These are phyloP conservation scores for Plectus sambesii DNA, from an alignment of 1,140 invertebrate species.

Conservation along the genomic window DNA sequence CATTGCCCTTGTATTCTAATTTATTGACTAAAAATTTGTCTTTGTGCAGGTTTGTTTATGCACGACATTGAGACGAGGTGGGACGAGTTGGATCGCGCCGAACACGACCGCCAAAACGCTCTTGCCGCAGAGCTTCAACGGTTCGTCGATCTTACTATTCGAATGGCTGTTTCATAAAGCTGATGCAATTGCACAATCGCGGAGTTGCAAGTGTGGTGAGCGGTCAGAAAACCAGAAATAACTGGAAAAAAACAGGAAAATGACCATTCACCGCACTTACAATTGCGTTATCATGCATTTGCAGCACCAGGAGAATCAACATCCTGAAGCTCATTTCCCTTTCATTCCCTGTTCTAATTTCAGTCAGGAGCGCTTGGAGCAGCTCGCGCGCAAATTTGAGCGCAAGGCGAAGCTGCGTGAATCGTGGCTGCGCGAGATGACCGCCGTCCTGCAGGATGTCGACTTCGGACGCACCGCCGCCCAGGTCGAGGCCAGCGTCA, in stretches of 20 bases:
- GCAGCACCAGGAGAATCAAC: conserved; percentile 7
- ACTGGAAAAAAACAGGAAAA: no score
- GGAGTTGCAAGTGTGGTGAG: no score
- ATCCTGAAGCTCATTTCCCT: not conserved
- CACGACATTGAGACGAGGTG: conserved; percentile 86
- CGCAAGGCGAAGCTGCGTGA: conserved; percentile 78
- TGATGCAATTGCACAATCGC: no score
- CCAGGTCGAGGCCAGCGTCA: conserved; percentile 89
- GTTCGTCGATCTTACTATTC: conserved; percentile 14
- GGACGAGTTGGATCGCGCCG: conserved; percentile 79
- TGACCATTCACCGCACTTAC: no score
- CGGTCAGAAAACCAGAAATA: no score
- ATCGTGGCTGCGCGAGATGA: conserved; percentile 94
- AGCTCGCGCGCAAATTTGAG: conserved; percentile 87
- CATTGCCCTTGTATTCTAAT: not conserved
- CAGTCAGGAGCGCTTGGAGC: conserved; percentile 77
- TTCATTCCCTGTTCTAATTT: conserved; percentile 18
- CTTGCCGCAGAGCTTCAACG: conserved; percentile 76
- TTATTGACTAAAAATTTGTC: not conserved
- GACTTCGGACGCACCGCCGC: conserved; percentile 73
- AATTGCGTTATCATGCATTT: no score
- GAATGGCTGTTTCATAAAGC: not conserved
- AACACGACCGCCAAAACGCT: conserved; percentile 82
- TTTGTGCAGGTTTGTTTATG: conserved; percentile 53
- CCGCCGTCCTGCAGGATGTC: conserved; percentile 59